These are phyloP conservation scores for Anguilla pacifica DNA, from an alignment of 2,797 vertebrate genomes.

Conservation along the genomic window DNA sequence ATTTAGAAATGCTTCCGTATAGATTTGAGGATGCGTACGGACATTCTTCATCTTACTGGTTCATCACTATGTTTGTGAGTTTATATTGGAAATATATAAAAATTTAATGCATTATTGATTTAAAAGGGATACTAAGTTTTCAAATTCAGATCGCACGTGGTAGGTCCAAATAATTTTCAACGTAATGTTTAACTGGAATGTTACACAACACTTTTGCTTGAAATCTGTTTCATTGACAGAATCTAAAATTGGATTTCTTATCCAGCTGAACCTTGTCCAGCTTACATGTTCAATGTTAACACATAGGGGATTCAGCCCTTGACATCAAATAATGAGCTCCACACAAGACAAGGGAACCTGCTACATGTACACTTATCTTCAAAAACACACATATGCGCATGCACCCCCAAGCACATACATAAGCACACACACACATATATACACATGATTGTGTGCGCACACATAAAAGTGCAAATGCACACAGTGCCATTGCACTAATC, in stretches of 20 bases:
- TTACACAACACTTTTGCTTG: not conserved
- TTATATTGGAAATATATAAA: not conserved
- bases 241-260: not conserved
- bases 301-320: not conserved
- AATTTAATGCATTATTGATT: not conserved
- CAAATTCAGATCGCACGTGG: not conserved
- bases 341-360: not conserved
- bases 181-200: not conserved
- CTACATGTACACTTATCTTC: not conserved
- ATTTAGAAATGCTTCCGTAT: not conserved
- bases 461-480: not conserved
- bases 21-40: not conserved
- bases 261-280: not conserved
- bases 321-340: slow-evolving; percentile 1
- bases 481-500: not conserved
- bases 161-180: not conserved
- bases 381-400: not conserved
- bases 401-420: not conserved
- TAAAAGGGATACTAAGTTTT: not conserved
- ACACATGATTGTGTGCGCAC: not conserved
- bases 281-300: not conserved
- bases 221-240: not conserved
- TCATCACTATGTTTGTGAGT: not conserved
- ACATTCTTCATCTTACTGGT: not conserved
- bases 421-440: not conserved